Evolutionary conservation across 2,888 invertebrate species (phyloP), one percentile per base, ranked within the genome.

Genomic region (Toxonevra muliebris): DNA sequence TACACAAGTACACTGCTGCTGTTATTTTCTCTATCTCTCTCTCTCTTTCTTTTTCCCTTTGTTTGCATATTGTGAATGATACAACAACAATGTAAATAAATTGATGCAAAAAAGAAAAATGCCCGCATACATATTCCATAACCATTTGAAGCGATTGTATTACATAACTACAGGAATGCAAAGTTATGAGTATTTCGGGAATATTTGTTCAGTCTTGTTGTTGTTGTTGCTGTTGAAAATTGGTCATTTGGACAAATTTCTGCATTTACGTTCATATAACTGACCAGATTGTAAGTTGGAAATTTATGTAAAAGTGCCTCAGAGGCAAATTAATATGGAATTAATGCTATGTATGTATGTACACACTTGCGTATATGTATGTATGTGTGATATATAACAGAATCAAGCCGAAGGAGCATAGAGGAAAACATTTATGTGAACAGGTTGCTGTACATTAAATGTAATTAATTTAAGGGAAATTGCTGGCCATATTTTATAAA

Each of bases 261-360:
- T n/a, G n/a, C n/a, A 19, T 55, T 10, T 20, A 12, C 11, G 20
- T 11, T 30, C 11, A 1, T 20, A 30, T 19, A 55, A 30, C 55
- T 30, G 55, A n/a, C 19, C n/a, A 61, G 13, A n/a, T n/a, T n/a
- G 17, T 48, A 61, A 19, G 20, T 53, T 45, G 13, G 45, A 59
- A 65, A 71, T 71, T 73, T 73, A 75, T 75, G 72, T 70, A 68
- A 71, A 72, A 72, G 65, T 70, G 69, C 73, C 73, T 70, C 65
- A 45, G 69, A 72, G 72, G 70, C 68, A 65, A 58, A 73, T 73
- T 73, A 71, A 74, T 69, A 67, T 62, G 62, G 69, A 68, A 71
- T 71, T 69, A 74, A 74, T 74, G 68, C 45, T 43, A 5, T 7
- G 4, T 52, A 52, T 10, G 12, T 52, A 11, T 7, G 7, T 30